These are phyloP conservation scores for Eriosoma lanigerum DNA, from an alignment of 1,140 invertebrate species.

Conservation along the genomic window DNA sequence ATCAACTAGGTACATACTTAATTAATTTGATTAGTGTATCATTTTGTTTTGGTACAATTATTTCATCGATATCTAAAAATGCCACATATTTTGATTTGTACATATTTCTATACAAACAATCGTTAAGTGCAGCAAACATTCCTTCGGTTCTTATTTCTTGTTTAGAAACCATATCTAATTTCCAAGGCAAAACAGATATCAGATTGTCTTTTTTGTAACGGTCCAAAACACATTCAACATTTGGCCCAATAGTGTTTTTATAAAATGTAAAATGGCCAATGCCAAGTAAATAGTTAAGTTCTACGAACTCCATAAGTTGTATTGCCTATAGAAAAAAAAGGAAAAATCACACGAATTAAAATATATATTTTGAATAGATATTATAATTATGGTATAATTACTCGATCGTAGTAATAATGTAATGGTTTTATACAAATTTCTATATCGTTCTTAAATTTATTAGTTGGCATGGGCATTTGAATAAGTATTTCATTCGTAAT, in stretches of 20 bases:
- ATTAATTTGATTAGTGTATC: conserved; percentile 68
- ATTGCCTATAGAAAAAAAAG: conserved; percentile 63
- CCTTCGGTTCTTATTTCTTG: conserved; percentile 90
- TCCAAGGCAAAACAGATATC: conserved; percentile 84
- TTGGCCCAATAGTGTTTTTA: conserved; percentile 81
- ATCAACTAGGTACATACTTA: conserved; percentile 59
- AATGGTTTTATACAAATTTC: conserved; percentile 93
- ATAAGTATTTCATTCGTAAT: conserved; percentile 66
- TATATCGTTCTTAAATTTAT: conserved; percentile 64
- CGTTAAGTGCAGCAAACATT: conserved; percentile 87
- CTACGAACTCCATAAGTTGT: conserved; percentile 89
- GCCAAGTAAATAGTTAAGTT: conserved; percentile 83
- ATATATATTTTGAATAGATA: not conserved
- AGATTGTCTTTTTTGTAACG: conserved; percentile 65
- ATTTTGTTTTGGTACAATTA: conserved; percentile 80
- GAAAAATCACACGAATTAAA: not conserved
- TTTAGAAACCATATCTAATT: conserved; percentile 84
- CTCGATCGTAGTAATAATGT: conserved; percentile 83
- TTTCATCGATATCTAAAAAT: conserved; percentile 88
- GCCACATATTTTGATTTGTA: conserved; percentile 76
- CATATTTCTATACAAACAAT: conserved; percentile 90
- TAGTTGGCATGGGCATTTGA: conserved; percentile 57
- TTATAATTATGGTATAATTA: conserved; percentile 55
- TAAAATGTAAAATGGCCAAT: conserved; percentile 89
- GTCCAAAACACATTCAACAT: conserved; percentile 74